Base-by-base conservation (phyloP, 2,113 vertebrate species). In the Zosterops japonicus region DNA sequence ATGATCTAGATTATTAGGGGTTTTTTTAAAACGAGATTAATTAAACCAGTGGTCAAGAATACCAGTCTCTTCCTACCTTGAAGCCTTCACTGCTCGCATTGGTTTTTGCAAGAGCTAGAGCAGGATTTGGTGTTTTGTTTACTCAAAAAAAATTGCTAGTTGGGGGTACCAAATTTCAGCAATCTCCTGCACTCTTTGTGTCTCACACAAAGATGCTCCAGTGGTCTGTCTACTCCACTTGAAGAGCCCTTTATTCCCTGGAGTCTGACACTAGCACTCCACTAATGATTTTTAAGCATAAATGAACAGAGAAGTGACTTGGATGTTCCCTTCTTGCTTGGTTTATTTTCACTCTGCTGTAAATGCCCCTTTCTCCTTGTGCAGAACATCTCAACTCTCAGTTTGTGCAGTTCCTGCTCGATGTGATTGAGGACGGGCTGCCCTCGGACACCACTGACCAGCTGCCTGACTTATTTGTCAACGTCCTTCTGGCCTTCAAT, bases 401-500 rank as follows among this genome's bases (percentile, higher is more conserved):
- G 77, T 99, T 99, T 87, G 98, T 99, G 88, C 98, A 98, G 94
- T 99, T 99, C 84, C 96, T 99, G 61, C 94, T 99, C 96, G 98
- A 98, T 59, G 98, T 99, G 25, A 98, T 99, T 44, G 99, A 99
- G 97, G 99, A 99, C 0, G 99, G 99, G 27, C 98, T 99, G 90
- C 98, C 99, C 42, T 98, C 98, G 3, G 99, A 99, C 93, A 97
- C 98, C 67, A 99, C 98, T 0, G 99, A 99, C 94, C 99, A 99
- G 97, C 98, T 99, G 72, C 99, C 99, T 1, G 99, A 99, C 91
- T 98, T 99, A 57, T 99, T 98, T 91, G 93, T 99, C 88, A 99
- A 99, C 28, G 98, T 99, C 33, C 97, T 99, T 63, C 97, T 99
- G 97, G 98, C 99, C 70, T 99, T 99, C 96, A 99, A 99, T 96